These are phyloP conservation scores for Danio albolineatus DNA, from an alignment of 2,797 vertebrate genomes.

Conservation along the genomic window DNA sequence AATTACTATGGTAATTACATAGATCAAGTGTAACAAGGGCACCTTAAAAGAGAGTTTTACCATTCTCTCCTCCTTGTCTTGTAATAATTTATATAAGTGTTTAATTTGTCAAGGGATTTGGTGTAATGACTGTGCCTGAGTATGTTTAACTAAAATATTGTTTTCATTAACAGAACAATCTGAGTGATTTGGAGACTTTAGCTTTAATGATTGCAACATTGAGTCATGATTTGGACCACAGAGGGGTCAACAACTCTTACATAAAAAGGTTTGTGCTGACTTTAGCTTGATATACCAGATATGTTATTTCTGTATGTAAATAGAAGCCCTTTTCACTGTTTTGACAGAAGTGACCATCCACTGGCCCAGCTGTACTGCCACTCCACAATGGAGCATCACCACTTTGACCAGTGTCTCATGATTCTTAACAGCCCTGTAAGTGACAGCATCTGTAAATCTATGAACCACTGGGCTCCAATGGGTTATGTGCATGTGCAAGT, in stretches of 20 bases:
- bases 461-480: too few species aligned
- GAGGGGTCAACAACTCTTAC: conserved; percentile 98
- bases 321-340: conserved; percentile 3
- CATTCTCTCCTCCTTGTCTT: neutral
- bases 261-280: conserved; percentile 86
- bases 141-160: neutral
- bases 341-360: conserved; percentile 91
- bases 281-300: neutral
- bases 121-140: neutral
- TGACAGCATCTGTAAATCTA: too few species aligned
- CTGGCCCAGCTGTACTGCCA: conserved; percentile 97
- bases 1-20: too few species aligned
- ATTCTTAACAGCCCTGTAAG: conserved; percentile 96
- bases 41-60: too few species aligned
- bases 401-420: conserved; percentile 99
- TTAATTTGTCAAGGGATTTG: neutral
- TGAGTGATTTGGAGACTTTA: conserved; percentile 89
- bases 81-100: neutral
- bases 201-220: conserved; percentile 94
- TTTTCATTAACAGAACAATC: conserved; percentile 77
- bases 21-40: too few species aligned
- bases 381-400: conserved; percentile 98
- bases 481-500: too few species aligned
- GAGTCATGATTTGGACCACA: conserved; percentile 95
- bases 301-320: neutral